Evolutionary conservation across 2,888 invertebrate species (phyloP), one percentile per base, ranked within the genome.

Genomic region (Aelia acuminata): DNA sequence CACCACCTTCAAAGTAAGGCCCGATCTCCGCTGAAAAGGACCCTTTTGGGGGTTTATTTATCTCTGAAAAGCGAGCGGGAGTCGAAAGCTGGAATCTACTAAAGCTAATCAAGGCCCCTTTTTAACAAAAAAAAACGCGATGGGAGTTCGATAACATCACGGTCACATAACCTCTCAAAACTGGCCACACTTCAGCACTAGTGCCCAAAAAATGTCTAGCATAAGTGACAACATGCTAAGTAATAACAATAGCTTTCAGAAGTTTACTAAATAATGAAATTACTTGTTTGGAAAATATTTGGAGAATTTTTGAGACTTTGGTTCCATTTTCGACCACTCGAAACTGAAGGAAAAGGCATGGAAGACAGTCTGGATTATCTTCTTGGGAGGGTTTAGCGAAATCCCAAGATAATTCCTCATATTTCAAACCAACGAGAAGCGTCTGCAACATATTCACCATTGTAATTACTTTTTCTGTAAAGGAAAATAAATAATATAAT

Each of bases 371-470:
- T 31, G 95, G 94, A 91, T 93, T 93, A 92, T 97, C 96, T 91
- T 96, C 95, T 91, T 93, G 93, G 0, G 96, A 96, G 0, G 97
- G 96, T 91, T 97, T 95, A 0, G 97, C 97, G 92, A 96, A 96
- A 92, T 98, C 98, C 98, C 98, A 98, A 26, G 97, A 97, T 90
- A 98, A 93, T 91, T 98, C 97, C 91, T 97, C 97, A 91, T 97
- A 98, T 84, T 96, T 95, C 85, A 98, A 93, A 43, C 98, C 97
- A 85, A 98, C 93, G 63, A 98, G 93, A 84, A 98, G 94, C 90
- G 96, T 96, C 98, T 98, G 92, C 43, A 92, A 92, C 89, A 90
- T 31, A 63, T 63, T 31, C 7, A 35, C 18, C 4, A 31, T 63
- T 63, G 15, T 31, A 63, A 63, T 8, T 13, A 57, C 10, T 57